Evolutionary conservation across 2,888 invertebrate genomes (phyloP), one percentile per base, ranked within the genome.

Genomic region (Hirtodrosophila cameraria): DNA sequence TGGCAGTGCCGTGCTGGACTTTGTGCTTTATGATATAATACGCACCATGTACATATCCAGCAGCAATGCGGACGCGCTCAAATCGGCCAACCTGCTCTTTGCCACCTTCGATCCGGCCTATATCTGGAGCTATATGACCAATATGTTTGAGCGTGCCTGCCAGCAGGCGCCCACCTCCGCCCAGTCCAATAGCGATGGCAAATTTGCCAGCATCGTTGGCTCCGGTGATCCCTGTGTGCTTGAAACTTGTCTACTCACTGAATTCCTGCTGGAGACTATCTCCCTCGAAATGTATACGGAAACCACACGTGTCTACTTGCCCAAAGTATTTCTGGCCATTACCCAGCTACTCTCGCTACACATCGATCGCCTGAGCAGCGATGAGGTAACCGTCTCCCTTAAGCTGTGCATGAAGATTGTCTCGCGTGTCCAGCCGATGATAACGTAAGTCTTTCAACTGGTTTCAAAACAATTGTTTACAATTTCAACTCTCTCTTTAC

Each of bases 21-120:
- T 93, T 79, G 94, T 96, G 61, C 92, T 96, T 23, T 94, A 94
- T 77, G 95, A 96, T 87, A 94, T 97, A 49, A 95, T 97, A 89
- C 93, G 94, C 30, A 91, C 93, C 9, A 90, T 93, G 79, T 93
- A 93, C 72, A 86, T 92, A 38, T 92, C 92, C 11, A 92, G 92
- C 74, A 90, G 92, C 35, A 91, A 92, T 72, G 92, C 92, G 71
- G 97, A 97, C 88, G 92, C 96, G 31, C 92, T 95, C 9, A 97
- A 97, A 90, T 96, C 95, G 13, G 96, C 96, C 1, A 97, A 97
- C 91, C 91, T 97, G 65, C 90, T 97, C 18, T 96, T 97, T 88
- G 94, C 95, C 50, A 95, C 96, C 0, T 92, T 97, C 64, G 96
- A 97, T 87, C 94, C 95, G n/a, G 94, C 94, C 55, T 97, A 96